Base-by-base conservation (phyloP, 2,888 invertebrate species). In the Apodemia duryi region DNA sequence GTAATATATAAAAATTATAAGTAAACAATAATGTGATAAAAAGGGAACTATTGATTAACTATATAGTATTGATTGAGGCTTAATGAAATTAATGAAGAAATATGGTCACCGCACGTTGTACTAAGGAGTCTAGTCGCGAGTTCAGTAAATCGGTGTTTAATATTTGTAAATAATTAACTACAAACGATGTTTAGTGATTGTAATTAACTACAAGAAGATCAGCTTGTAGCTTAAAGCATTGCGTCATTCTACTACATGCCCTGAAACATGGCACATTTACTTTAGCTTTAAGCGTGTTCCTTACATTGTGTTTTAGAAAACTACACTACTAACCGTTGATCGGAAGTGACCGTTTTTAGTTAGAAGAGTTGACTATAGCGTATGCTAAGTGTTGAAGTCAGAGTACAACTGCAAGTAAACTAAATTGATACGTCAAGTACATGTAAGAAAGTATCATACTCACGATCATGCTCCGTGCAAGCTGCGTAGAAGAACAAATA, bases 401-500 rank as follows among this genome's bases (percentile, higher is more conserved):
- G 35, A 63, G 51, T 38, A 38, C 21, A 21, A 63, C 54, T 43
- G 67, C 38, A 60, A 63, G 63, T 29, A 32, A 66, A 61, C 49
- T 54, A 67, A 65, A 69, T 62, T 62, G 65, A 21, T 65, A 54
- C 63, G 69, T 68, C 65, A 69, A 68, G 64, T 63, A 70, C 81
- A 75, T 69, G 72, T 80, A 80, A 74, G 76, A 82, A 72, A 82
- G 77, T 73, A 78, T 81, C 80, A 93, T 96, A 96, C 96, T 96
- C 95, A 96, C 96, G 94, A 95, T 95, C 96, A 96, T 96, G 95
- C 95, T 95, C 95, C 96, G 95, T 95, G 96, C 95, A 95, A 96
- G 96, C 96, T 95, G 94, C 93, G 81, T 85, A 86, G 86, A 88
- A 94, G 93, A 92, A 93, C 93, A 94, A 91, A 94, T 90, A 93